phyloP scores from a whole-genome alignment of 2,888 invertebrate species.

The Chouioia cunea region DNA sequence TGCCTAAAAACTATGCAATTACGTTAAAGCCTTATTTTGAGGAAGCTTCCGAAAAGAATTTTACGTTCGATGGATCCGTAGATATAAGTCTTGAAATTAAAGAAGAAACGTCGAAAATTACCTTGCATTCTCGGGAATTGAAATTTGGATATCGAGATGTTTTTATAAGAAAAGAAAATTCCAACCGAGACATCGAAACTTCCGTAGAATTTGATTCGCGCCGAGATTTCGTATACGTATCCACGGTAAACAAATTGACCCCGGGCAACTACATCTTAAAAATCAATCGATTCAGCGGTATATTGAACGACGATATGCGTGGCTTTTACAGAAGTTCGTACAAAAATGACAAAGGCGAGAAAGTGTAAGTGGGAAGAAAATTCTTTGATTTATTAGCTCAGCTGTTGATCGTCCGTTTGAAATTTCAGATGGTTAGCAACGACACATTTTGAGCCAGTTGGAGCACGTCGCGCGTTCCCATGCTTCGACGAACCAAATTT shows the following conservation, averaged over 20 bases:
- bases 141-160: too few relatives aligned
- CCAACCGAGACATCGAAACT: slow-evolving; percentile 2
- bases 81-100: slow-evolving; percentile 1
- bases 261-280: slow-evolving; percentile 14
- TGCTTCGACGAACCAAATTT: slow-evolving; percentile 81
- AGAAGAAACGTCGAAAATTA: too few relatives aligned
- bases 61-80: slow-evolving; percentile 33
- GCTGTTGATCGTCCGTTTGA: neutral
- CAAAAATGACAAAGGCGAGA: slow-evolving; percentile 66
- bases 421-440: slow-evolving; percentile 73
- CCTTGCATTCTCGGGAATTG: too few relatives aligned
- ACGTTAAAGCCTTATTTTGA: slow-evolving; percentile 12
- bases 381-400: neutral
- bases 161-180: neutral
- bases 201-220: neutral
- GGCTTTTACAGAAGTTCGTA: slow-evolving; percentile 81
- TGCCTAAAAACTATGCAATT: slow-evolving; percentile 26
- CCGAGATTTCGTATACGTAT: slow-evolving; percentile 20
- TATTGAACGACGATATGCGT: slow-evolving; percentile 73
- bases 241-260: neutral
- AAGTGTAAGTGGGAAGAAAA: slow-evolving; percentile 52
- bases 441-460: slow-evolving; percentile 78
- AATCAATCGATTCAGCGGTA: slow-evolving; percentile 70
- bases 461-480: slow-evolving; percentile 79
- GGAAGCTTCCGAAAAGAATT: slow-evolving; percentile 6